These are phyloP conservation scores for Hippocampus barbouri DNA, from an alignment of 2,113 vertebrate species.

Conservation along the genomic window DNA sequence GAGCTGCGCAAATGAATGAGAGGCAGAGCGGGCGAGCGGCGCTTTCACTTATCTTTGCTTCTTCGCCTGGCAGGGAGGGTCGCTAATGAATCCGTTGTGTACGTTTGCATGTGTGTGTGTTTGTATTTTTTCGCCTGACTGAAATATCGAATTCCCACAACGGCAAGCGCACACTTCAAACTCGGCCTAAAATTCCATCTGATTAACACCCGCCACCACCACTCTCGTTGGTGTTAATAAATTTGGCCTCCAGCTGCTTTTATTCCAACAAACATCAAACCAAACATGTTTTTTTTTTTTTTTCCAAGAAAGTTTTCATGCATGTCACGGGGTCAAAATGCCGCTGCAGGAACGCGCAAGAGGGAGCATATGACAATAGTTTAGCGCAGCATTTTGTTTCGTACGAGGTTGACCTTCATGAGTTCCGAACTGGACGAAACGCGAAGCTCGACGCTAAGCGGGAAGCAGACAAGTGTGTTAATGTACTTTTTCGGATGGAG, in stretches of 20 bases:
- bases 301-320: background rate
- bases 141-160: conserved; percentile 19
- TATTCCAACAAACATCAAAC: conserved; percentile 38
- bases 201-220: conserved; percentile 35
- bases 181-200: conserved; percentile 48
- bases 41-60: conserved; percentile 30
- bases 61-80: conserved; percentile 26
- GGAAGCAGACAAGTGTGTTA: background rate
- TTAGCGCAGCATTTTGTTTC: no score
- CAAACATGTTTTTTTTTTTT: background rate
- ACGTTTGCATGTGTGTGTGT: conserved; percentile 1
- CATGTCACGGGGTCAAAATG: background rate
- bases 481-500: conserved; percentile 38
- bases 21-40: conserved; percentile 15
- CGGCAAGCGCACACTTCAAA: conserved; percentile 13
- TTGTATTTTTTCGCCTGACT: background rate
- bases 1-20: conserved; percentile 19
- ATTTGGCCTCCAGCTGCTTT: conserved; percentile 43
- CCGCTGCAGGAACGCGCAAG: background rate
- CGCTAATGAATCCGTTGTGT: conserved; percentile 30
- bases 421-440: background rate
- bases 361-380: background rate
- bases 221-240: conserved; percentile 41
- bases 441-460: conserved; percentile 5
- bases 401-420: background rate